Percentiles rank a stretch among this genome's conserved stretches.
Conservation (phyloP, 2,113 vertebrate species). For the Paramormyrops kingsleyae region DNA sequence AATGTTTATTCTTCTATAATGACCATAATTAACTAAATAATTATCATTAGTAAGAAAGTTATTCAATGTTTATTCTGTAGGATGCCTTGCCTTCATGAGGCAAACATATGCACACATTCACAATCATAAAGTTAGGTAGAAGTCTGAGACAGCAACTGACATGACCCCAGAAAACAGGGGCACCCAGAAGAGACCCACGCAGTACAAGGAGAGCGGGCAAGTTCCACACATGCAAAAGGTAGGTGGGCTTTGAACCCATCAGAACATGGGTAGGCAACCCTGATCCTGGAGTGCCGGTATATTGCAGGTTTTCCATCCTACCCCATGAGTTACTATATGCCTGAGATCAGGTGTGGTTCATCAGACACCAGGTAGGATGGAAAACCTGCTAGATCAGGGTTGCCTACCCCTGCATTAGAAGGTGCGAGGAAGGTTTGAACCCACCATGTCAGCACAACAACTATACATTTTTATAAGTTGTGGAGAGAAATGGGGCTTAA, state of each 20-base stretch:
- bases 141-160: background rate
- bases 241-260: background rate
- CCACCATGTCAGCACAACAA: background rate
- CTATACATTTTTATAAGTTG: background rate
- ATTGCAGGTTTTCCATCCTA: background rate
- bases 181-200: background rate
- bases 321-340: background rate
- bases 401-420: background rate
- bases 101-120: background rate
- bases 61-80: background rate
- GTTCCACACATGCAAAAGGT: background rate
- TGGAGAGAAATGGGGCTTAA: background rate
- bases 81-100: background rate
- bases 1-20: background rate
- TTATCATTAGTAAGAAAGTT: background rate
- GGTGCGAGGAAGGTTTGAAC: background rate
- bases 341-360: background rate
- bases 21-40: background rate
- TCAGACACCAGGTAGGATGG: background rate
- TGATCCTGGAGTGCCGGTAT: background rate
- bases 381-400: background rate
- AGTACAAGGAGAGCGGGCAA: background rate
- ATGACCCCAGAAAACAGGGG: background rate
- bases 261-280: background rate
- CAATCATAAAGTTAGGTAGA: background rate